Conservation (phyloP, 2,113 vertebrate genomes). For the Cryptomyrus ogoouensis region DNA sequence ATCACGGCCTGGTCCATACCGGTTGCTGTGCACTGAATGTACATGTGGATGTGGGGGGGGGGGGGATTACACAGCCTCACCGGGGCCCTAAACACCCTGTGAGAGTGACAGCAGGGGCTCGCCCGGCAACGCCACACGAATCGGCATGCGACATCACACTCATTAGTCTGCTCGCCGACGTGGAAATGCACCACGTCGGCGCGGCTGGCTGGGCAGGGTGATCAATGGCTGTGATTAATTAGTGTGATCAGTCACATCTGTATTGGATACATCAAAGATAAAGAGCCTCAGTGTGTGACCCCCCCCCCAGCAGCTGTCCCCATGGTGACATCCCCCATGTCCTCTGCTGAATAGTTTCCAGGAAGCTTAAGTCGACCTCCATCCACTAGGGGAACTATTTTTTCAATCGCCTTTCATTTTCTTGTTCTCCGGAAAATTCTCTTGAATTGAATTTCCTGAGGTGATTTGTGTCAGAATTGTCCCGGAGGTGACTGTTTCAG, state of each 20-base stretch:
- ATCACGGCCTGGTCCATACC: not conserved
- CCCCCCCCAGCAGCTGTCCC: not conserved
- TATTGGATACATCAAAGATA: not conserved
- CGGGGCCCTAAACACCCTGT: not conserved
- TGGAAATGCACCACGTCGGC: too few relatives aligned
- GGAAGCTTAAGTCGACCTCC: not conserved
- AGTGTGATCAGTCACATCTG: not conserved
- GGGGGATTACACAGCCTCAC: not conserved
- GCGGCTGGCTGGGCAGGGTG: not conserved
- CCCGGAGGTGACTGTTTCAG: not conserved
- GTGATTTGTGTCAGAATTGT: not conserved
- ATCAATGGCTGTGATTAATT: slow-evolving; percentile 11
- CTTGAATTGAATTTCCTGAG: not conserved
- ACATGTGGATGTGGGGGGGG: not conserved
- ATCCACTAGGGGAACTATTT: not conserved
- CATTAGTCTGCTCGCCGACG: not conserved
- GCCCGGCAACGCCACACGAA: not conserved
- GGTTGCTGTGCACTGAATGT: not conserved
- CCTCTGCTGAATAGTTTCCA: not conserved
- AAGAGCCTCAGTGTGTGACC: not conserved
- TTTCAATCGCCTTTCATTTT: not conserved
- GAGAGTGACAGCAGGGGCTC: not conserved
- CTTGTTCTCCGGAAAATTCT: not conserved
- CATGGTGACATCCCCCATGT: not conserved
- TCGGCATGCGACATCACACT: not conserved